These are phyloP conservation scores for Temnothorax ravouxi DNA, from an alignment of 2,888 invertebrate genomes.

Conservation along the genomic window DNA sequence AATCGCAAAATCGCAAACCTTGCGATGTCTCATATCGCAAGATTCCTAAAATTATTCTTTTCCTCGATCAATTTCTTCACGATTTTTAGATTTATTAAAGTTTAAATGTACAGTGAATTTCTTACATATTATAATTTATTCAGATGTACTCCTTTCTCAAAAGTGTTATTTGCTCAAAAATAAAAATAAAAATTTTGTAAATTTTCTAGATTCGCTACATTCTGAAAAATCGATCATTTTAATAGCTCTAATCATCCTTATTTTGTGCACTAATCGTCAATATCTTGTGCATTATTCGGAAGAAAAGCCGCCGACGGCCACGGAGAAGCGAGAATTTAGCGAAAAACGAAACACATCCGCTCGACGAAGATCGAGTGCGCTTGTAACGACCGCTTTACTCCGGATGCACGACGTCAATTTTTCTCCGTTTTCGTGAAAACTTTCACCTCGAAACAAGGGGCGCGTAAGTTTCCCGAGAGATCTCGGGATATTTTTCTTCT, in stretches of 20 bases:
- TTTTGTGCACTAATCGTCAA: too few relatives aligned
- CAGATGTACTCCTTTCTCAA: neutral
- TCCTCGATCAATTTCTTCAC: neutral
- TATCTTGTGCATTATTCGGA: neutral
- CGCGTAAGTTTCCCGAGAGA: slow-evolving; percentile 47
- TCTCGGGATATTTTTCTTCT: slow-evolving; percentile 71
- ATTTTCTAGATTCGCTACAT: neutral
- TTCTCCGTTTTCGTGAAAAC: slow-evolving; percentile 61
- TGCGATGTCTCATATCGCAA: neutral
- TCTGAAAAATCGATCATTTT: neutral
- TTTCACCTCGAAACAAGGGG: slow-evolving; percentile 26
- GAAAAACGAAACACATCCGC: slow-evolving; percentile 23
- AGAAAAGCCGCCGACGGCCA: neutral
- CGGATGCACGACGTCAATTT: slow-evolving; percentile 59
- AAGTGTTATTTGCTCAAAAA: neutral
- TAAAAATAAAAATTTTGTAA: neutral
- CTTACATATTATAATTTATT: neutral
- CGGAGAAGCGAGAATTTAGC: slow-evolving; percentile 1
- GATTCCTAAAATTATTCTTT: neutral
- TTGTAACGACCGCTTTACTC: slow-evolving; percentile 52
- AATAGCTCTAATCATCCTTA: neutral
- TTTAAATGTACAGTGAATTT: neutral
- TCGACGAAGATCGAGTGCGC: slow-evolving; percentile 53
- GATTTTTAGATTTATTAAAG: neutral
- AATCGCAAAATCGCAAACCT: neutral